Conservation (phyloP, 2,888 invertebrate genomes). For the Eristalis intricaria region DNA sequence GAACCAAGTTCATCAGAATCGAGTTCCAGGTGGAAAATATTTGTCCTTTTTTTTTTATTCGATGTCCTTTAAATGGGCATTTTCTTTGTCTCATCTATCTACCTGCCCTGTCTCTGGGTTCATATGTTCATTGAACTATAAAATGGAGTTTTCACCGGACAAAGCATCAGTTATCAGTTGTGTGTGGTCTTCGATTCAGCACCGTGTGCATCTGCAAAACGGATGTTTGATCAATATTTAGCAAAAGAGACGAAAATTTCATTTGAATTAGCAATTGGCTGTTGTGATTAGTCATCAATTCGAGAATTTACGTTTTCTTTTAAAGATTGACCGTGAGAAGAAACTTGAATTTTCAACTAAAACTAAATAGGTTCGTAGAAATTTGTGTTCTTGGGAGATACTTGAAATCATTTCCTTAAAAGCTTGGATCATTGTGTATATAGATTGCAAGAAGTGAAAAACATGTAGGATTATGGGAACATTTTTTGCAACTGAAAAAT, state of each 20-base stretch:
- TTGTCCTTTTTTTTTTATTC: neutral
- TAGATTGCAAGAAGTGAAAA: too few relatives aligned
- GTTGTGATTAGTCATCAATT: constrained; percentile 23
- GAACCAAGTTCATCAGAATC: neutral
- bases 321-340: neutral
- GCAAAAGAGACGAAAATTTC: neutral
- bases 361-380: too few relatives aligned
- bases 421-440: too few relatives aligned
- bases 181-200: neutral
- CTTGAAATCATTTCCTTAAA: too few relatives aligned
- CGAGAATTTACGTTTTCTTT: neutral
- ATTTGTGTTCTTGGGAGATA: too few relatives aligned
- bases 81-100: constrained; percentile 26
- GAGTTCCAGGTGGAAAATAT: neutral
- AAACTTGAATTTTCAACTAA: neutral
- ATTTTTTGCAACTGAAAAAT: too few relatives aligned
- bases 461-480: too few relatives aligned
- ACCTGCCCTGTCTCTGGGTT: constrained; percentile 4
- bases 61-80: constrained; percentile 30
- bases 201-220: neutral
- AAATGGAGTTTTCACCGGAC: constrained; percentile 28
- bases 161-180: neutral
- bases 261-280: neutral
- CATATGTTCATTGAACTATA: neutral
- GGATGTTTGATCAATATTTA: constrained; percentile 13